phyloP scores from a whole-genome alignment of 2,113 vertebrate species.

The Cacatua alba region DNA sequence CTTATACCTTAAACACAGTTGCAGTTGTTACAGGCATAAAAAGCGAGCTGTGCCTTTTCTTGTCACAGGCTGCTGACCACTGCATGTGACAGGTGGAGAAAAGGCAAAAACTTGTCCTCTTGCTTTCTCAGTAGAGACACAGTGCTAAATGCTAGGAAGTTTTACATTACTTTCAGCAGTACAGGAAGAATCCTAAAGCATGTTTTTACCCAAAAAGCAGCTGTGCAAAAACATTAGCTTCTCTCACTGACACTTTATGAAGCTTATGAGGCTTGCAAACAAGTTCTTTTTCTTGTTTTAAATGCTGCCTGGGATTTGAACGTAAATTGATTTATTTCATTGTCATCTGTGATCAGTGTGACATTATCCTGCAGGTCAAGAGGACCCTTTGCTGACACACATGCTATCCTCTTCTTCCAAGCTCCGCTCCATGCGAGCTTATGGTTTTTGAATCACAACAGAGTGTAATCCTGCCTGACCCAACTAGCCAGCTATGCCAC shows the following conservation, averaged over 20 bases:
- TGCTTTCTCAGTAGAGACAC: neutral
- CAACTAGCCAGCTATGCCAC: neutral
- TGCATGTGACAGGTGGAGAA: neutral
- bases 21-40: neutral
- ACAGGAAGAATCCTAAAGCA: neutral
- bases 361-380: neutral
- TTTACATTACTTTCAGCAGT: neutral
- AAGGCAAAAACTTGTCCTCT: neutral
- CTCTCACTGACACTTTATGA: neutral
- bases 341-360: neutral
- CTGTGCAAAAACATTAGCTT: neutral
- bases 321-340: neutral
- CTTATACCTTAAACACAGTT: conserved; percentile 14
- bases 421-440: neutral
- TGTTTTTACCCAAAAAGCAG: neutral
- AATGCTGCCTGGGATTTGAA: neutral
- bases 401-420: neutral
- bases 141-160: neutral
- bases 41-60: neutral
- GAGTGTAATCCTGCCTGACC: neutral
- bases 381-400: neutral
- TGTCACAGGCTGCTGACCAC: neutral
- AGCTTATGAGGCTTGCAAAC: neutral
- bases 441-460: neutral
- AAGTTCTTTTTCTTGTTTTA: neutral